phyloP scores from a whole-genome alignment of 2,113 vertebrate genomes.

The Cyprinodon brontotheroides region DNA sequence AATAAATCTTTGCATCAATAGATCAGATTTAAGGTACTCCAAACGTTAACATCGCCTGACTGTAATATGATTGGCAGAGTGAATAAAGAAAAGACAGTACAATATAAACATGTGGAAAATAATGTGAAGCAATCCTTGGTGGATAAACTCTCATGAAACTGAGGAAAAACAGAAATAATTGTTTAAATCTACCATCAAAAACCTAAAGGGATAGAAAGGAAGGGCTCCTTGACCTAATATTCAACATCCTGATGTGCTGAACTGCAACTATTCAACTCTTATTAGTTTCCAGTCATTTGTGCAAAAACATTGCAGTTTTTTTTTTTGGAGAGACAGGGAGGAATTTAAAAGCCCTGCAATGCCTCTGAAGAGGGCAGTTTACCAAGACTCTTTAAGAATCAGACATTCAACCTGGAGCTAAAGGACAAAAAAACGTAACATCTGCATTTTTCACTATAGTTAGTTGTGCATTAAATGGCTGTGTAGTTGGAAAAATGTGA shows the following conservation, averaged over 20 bases:
- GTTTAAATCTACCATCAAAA: constrained; percentile 48
- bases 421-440: constrained; percentile 17
- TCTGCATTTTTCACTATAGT: neutral
- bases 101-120: neutral
- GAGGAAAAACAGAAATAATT: constrained; percentile 15
- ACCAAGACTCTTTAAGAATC: constrained; percentile 18
- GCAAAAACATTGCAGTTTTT: neutral
- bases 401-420: constrained; percentile 22
- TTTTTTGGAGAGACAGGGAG: constrained; percentile 19
- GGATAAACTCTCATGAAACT: constrained; percentile 34
- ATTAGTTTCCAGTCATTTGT: neutral
- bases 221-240: constrained; percentile 3
- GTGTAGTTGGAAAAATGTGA: neutral
- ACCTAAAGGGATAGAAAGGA: constrained; percentile 13
- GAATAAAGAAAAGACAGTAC: constrained; percentile 9
- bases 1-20: neutral
- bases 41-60: constrained; percentile 12
- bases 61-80: constrained; percentile 1
- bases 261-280: neutral
- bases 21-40: constrained; percentile 8
- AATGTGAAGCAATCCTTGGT: constrained; percentile 1
- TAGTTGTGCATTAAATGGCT: neutral
- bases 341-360: constrained; percentile 18
- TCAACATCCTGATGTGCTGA: neutral
- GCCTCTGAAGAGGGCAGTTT: neutral